Base-by-base conservation (phyloP, 1,140 invertebrate species). In the Drosophila repletoides region DNA sequence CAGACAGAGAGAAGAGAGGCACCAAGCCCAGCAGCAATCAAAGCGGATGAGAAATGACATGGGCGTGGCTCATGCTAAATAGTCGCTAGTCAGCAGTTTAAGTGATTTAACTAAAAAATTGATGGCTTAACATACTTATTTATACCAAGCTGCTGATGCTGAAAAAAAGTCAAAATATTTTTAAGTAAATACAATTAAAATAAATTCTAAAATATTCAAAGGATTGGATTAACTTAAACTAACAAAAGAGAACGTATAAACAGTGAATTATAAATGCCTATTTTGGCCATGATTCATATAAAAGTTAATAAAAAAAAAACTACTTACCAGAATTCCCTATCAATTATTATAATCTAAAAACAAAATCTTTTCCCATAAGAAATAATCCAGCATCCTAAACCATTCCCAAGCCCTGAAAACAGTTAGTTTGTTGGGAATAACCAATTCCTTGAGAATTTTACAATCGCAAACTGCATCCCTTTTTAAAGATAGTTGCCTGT, bases 11-110 rank as follows among this genome's bases (percentile, higher is more conserved):
- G 21, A 21, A 9, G 7, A 15, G 12, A 22, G 22, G 33, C 15
- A 7, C 29, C 52, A 58, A 58, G 26, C 55, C 34, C 10, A 48
- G 12, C 40, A 33, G 43, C 43, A 29, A 58, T 58, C 53, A 49
- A 58, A 38, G 41, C 26, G 24, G 21, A 49, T 66, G 53, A 66
- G 34, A 26, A 66, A 65, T 24, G 52, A 40, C 19, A 21, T 43
- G 55, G 63, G 63, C 63, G 63, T 66, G 63, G 33, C 19, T 10
- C 24, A 0, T 48, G 41, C 49, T 53, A 55, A 63, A 63, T n/a
- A 53, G 29, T 61, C 19, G 19, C 29, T 48, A 65, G 43, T 33
- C 45, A 26, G 10, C 6, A 6, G 26, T 29, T 26, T 48, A 43
- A 41, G 15, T 33, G 36, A 33, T 24, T 28, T 10, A 24, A 53